Percentiles rank a stretch among this genome's conserved stretches.
Evolutionary conservation across 2,797 vertebrate species (phyloP).

Genomic region (Poecilia velifera): DNA sequence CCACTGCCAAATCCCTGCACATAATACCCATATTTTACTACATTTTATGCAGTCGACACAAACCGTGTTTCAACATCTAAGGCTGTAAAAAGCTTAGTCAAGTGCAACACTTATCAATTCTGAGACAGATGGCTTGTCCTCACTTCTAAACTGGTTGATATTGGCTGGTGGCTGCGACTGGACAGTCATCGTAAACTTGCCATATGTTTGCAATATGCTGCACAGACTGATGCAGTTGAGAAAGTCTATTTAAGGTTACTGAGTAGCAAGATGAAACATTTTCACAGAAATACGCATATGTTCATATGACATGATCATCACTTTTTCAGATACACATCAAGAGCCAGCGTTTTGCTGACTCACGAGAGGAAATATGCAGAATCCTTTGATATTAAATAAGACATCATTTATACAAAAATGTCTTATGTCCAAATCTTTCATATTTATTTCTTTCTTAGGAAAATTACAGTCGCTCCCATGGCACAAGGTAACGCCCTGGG

Average conservation of each 20-base stretch:
- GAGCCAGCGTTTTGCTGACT: slow-evolving; percentile 11
- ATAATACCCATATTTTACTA: slow-evolving; percentile 5
- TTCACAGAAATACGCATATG: slow-evolving; percentile 65
- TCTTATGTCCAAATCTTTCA: not conserved
- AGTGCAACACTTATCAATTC: slow-evolving; percentile 48
- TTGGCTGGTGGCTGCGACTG: slow-evolving; percentile 67
- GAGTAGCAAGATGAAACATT: slow-evolving; percentile 58
- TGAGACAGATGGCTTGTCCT: slow-evolving; percentile 74
- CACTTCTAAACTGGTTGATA: slow-evolving; percentile 70
- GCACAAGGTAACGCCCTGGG: slow-evolving; percentile 24
- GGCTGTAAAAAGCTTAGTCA: slow-evolving; percentile 43
- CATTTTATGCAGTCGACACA: slow-evolving; percentile 19
- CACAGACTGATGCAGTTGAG: slow-evolving; percentile 65
- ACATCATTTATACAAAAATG: not conserved
- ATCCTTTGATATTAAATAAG: not conserved
- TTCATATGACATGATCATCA: slow-evolving; percentile 47
- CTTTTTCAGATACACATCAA: slow-evolving; percentile 40
- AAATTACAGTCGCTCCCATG: slow-evolving; percentile 33
- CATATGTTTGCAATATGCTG: slow-evolving; percentile 76
- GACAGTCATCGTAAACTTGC: slow-evolving; percentile 71
- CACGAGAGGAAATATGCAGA: not conserved
- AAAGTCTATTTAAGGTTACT: slow-evolving; percentile 63
- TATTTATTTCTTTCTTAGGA: slow-evolving; percentile 10
- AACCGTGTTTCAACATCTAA: slow-evolving; percentile 32
- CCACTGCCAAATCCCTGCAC: not conserved